Base-by-base conservation (phyloP, 2,797 vertebrate species). In the Siniperca scherzeri region DNA sequence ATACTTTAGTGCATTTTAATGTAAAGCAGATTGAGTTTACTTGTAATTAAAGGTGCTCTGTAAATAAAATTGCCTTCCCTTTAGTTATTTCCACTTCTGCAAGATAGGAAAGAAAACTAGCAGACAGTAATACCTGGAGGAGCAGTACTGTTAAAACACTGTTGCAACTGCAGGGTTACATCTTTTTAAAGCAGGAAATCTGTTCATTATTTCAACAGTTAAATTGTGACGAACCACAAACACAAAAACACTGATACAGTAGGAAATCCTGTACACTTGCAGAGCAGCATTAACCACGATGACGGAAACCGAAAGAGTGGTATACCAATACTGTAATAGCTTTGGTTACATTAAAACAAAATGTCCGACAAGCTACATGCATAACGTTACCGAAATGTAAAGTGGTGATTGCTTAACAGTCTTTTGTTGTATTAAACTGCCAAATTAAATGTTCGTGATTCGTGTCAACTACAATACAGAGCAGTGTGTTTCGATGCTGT, bases 401-500 rank as follows among this genome's bases (percentile, higher is more conserved):
- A 50, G n/a, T 11, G 3, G 13, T 2, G 10, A 57, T 30, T 30
- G 5, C 33, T 36, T 13, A n/a, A 70, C 8, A n/a, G 6, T 14
- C 6, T 9, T n/a, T 13, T 21, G 21, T 7, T 8, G 8, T 3
- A 1, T 19, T 16, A 10, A 38, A 12, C 22, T 12, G 7, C 6
- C 25, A 3, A 4, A 7, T 33, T 21, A 4, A 30, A 48, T 5
- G 8, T 3, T 2, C 2, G 11, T 25, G 9, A 21, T n/a, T 60
- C 7, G 8, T 1, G 0, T 21, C 4, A 2, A 8, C 33, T 3
- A 4, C 13, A 40, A 5, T 1, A 22, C 17, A 12, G 1, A 48
- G 10, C 7, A 1, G 12, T 1, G 0, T 8, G 11, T 30, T 22
- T 17, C 1, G 1, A 50, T 3, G 48, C 36, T 9, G 10, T 11